These are phyloP conservation scores for Natrix natrix DNA, from an alignment of 2,797 vertebrate species.

Conservation along the genomic window DNA sequence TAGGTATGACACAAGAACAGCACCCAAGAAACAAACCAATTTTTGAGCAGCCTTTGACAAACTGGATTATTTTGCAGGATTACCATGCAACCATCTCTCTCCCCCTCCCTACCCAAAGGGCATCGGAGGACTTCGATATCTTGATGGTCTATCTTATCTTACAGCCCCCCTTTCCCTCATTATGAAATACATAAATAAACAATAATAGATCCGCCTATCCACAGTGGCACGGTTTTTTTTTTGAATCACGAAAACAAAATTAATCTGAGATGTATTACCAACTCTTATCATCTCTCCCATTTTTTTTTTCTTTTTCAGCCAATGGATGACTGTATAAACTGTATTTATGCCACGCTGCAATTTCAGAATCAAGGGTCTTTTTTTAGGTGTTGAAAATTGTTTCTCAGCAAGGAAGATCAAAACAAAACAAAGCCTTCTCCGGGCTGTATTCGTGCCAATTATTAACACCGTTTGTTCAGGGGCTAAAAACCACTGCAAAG, in stretches of 20 bases:
- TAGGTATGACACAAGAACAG: neutral
- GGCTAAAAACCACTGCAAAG: neutral
- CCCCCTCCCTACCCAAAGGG: neutral
- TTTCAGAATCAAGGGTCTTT: neutral
- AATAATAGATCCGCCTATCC: neutral
- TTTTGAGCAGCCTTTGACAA: neutral
- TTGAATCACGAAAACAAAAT: neutral
- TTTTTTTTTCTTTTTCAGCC: neutral
- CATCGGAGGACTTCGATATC: neutral
- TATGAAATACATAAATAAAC: neutral
- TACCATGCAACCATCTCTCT: neutral
- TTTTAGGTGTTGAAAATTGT: neutral
- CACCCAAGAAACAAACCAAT: neutral
- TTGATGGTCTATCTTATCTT: neutral
- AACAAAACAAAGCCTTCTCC: neutral
- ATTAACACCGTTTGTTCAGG: neutral
- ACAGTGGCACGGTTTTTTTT: neutral
- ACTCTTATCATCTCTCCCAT: neutral
- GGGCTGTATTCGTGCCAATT: neutral
- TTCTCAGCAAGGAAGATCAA: neutral
- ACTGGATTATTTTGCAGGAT: neutral
- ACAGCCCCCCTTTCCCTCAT: neutral
- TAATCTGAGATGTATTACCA: neutral
- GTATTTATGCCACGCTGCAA: neutral
- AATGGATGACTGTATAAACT: neutral